Conservation (phyloP, 1,140 invertebrate genomes). For the Trichonephila clavipes region DNA sequence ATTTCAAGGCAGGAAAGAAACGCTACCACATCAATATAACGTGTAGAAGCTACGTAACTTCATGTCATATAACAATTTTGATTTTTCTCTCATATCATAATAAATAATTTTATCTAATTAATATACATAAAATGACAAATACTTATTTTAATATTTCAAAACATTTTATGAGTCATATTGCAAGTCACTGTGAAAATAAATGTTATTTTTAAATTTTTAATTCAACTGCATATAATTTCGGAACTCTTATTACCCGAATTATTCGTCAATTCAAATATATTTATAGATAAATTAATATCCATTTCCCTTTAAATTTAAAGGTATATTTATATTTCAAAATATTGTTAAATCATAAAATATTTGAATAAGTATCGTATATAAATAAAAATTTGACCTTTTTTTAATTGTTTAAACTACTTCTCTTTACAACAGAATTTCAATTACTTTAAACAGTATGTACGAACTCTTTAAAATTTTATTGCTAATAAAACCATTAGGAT, state of each 20-base stretch:
- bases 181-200: background rate
- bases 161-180: no score
- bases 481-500: background rate
- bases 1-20: slow-evolving; percentile 3
- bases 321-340: no score
- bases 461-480: background rate
- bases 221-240: no score
- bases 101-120: background rate
- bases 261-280: background rate
- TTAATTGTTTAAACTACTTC: background rate
- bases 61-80: slow-evolving; percentile 6
- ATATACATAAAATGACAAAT: background rate
- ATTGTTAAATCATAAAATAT: no score
- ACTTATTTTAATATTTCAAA: background rate
- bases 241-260: no score
- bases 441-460: background rate
- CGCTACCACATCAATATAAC: background rate
- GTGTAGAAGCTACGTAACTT: background rate
- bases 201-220: no score
- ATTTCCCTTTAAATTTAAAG: no score
- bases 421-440: background rate
- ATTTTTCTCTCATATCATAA: background rate
- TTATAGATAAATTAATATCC: no score
- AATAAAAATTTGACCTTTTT: no score
- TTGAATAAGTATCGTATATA: background rate